Evolutionary conservation across 2,797 vertebrate species (phyloP).

Genomic region (Dicrostonyx torquatus): DNA sequence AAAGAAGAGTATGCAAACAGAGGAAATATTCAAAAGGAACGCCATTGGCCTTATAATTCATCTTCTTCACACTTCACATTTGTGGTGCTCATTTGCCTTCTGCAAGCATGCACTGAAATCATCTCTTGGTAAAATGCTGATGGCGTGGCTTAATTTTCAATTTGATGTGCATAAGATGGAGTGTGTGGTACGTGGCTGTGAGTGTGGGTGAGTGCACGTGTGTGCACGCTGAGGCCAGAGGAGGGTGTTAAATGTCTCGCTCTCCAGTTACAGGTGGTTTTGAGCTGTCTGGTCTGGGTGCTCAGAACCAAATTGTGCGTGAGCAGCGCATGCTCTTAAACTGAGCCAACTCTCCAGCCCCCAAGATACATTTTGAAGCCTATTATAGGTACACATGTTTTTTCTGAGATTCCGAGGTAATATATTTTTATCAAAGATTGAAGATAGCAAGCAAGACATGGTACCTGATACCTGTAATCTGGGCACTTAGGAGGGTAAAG

Average conservation of each 20-base stretch:
- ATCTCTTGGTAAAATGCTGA: background rate
- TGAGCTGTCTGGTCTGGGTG: background rate
- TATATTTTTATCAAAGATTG: conserved; percentile 42
- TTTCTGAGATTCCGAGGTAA: background rate
- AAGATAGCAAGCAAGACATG: background rate
- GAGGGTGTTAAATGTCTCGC: no score
- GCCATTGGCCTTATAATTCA: background rate
- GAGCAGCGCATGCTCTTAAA: no score
- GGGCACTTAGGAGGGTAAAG: background rate
- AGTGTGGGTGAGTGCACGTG: no score
- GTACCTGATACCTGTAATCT: background rate
- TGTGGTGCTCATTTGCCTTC: background rate
- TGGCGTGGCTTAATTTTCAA: background rate
- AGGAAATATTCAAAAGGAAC: background rate
- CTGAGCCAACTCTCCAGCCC: background rate
- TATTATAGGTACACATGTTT: background rate
- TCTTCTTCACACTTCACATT: conserved; percentile 37
- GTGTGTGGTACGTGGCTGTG: background rate
- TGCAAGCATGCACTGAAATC: background rate
- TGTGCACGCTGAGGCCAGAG: background rate
- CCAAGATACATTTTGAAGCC: background rate
- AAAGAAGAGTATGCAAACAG: background rate
- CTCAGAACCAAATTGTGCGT: background rate
- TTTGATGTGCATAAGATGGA: background rate
- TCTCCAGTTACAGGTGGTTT: background rate